Conservation (phyloP, 2,888 invertebrate species). For the Melanargia galathea region DNA sequence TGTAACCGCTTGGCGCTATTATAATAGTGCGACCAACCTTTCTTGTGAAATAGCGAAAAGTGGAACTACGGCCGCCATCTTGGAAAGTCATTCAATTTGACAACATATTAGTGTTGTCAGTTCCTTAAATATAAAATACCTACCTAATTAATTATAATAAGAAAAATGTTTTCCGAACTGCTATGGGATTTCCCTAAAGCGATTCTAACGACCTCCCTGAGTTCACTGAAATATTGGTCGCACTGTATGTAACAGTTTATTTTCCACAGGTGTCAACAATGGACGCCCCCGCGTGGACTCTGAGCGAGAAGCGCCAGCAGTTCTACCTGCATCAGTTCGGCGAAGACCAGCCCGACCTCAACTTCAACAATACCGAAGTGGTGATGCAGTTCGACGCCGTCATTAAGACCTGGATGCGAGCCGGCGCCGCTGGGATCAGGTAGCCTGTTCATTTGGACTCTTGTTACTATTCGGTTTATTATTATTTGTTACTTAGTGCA, state of each 20-base stretch:
- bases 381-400: constrained; percentile 85
- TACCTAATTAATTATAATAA: too few species aligned
- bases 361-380: constrained; percentile 87
- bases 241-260: background rate
- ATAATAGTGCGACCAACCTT: too few species aligned
- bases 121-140: too few species aligned
- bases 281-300: constrained; percentile 87
- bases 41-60: too few species aligned
- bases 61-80: too few species aligned
- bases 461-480: background rate
- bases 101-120: too few species aligned
- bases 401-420: constrained; percentile 86
- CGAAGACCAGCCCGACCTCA: constrained; percentile 88
- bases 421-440: constrained; percentile 92
- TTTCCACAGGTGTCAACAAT: constrained; percentile 56
- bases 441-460: constrained; percentile 44
- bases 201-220: too few species aligned
- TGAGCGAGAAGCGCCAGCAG: constrained; percentile 83
- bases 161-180: too few species aligned
- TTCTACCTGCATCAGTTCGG: constrained; percentile 91
- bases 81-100: too few species aligned
- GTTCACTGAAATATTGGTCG: too few species aligned
- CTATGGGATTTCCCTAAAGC: too few species aligned
- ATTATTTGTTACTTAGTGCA: background rate
- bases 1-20: too few species aligned